These are phyloP conservation scores for Cryptus viduatorius DNA, from an alignment of 2,888 invertebrate genomes.

Conservation along the genomic window DNA sequence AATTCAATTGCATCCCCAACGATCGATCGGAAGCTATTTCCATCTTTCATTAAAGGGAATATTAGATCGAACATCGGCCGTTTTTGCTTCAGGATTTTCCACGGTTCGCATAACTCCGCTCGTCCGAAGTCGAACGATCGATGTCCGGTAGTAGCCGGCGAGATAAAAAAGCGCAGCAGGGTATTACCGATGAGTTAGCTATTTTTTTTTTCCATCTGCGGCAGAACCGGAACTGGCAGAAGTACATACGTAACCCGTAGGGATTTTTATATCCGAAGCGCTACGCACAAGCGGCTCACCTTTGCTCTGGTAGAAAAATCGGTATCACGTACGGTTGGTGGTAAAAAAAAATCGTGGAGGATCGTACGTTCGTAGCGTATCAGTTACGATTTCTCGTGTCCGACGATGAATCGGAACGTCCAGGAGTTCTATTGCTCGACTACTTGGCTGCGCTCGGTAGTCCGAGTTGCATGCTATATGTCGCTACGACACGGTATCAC, in stretches of 20 bases:
- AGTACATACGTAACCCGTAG: slow-evolving; percentile 42
- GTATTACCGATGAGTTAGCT: slow-evolving; percentile 48
- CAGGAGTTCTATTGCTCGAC: slow-evolving; percentile 17
- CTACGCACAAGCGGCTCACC: slow-evolving; percentile 32
- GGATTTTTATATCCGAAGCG: slow-evolving; percentile 55
- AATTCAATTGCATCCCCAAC: too few species aligned
- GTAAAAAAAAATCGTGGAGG: slow-evolving; percentile 50
- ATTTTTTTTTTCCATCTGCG: slow-evolving; percentile 43
- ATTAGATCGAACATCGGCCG: slow-evolving; percentile 47
- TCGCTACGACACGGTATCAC: not conserved
- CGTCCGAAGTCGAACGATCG: slow-evolving; percentile 16
- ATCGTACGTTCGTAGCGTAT: slow-evolving; percentile 20
- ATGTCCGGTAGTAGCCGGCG: slow-evolving; percentile 8
- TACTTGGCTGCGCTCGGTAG: not conserved
- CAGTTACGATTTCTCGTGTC: slow-evolving; percentile 17
- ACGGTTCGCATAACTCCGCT: slow-evolving; percentile 14
- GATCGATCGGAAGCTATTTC: slow-evolving; percentile 7
- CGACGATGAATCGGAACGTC: slow-evolving; percentile 15
- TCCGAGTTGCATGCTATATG: not conserved
- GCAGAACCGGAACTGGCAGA: slow-evolving; percentile 31
- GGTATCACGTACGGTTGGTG: slow-evolving; percentile 40
- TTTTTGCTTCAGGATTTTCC: slow-evolving; percentile 42
- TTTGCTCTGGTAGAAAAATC: slow-evolving; percentile 44
- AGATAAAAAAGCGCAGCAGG: slow-evolving; percentile 32
- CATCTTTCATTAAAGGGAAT: slow-evolving; percentile 43